Evolutionary conservation across 2,888 invertebrate species (phyloP).

Genomic region (Lysandra bellargus): DNA sequence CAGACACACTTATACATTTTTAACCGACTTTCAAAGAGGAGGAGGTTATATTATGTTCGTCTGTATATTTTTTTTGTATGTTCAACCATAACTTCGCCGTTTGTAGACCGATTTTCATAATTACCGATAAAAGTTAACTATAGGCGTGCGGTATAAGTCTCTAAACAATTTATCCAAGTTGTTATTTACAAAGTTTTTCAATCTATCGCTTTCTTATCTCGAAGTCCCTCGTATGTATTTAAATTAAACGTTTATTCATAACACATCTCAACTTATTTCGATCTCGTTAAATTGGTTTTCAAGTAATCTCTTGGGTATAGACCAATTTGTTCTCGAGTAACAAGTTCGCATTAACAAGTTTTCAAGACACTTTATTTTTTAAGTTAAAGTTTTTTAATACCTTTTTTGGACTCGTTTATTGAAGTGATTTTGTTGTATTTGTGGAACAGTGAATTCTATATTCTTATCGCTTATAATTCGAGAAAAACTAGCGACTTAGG

Average conservation of each 20-base stretch:
- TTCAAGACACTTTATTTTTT: neutral
- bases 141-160: neutral
- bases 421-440: neutral
- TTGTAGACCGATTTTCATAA: too few species aligned
- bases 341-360: neutral
- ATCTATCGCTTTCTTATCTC: slow-evolving; percentile 5
- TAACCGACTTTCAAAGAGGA: too few species aligned
- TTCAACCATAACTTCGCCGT: too few species aligned
- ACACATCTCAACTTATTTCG: neutral
- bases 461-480: too few species aligned
- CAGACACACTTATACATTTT: too few species aligned
- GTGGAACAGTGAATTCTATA: too few species aligned
- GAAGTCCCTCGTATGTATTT: slow-evolving; percentile 3
- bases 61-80: too few species aligned
- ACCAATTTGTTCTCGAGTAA: neutral
- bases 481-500: too few species aligned
- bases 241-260: slow-evolving; percentile 15
- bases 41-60: too few species aligned
- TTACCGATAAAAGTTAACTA: neutral
- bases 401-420: neutral
- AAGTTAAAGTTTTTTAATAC: neutral
- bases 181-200: slow-evolving; percentile 15
- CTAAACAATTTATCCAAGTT: neutral
- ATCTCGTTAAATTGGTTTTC: slow-evolving; percentile 12
- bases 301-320: neutral